Conservation (phyloP, 2,113 vertebrate genomes). For the Brachyhypopomus occidentalis region DNA sequence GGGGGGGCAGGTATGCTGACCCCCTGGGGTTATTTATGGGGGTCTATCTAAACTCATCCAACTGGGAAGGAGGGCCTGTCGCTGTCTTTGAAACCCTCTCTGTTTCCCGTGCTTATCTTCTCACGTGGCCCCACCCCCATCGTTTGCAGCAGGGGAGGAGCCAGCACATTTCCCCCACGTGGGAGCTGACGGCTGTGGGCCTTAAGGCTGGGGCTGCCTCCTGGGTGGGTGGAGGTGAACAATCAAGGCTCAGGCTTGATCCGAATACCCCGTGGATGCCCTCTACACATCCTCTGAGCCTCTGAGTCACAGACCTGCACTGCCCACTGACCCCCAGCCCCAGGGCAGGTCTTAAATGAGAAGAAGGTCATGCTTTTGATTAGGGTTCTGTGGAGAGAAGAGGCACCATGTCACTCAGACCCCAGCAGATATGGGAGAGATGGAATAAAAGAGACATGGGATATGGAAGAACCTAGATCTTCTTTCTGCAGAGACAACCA, state of each 20-base stretch:
- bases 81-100: constrained; percentile 50
- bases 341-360: constrained; percentile 9
- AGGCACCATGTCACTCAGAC: constrained; percentile 25
- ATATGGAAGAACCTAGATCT: too few relatives aligned
- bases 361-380: constrained; percentile 43
- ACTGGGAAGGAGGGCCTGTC: constrained; percentile 40
- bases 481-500: too few relatives aligned
- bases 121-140: not conserved
- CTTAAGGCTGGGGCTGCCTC: not conserved
- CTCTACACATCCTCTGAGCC: constrained; percentile 36
- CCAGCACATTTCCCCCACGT: constrained; percentile 16
- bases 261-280: constrained; percentile 18
- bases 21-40: constrained; percentile 51
- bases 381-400: not conserved
- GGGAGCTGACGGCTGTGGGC: not conserved
- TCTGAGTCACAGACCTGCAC: constrained; percentile 25
- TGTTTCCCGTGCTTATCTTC: constrained; percentile 15
- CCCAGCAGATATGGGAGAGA: constrained; percentile 14
- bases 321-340: not conserved
- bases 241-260: not conserved
- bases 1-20: constrained; percentile 33
- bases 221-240: not conserved
- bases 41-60: constrained; percentile 51
- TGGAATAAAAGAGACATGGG: too few relatives aligned
- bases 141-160: not conserved